Conservation (phyloP, 2,888 invertebrate species). For the Sinodicranocentrus sp. region DNA sequence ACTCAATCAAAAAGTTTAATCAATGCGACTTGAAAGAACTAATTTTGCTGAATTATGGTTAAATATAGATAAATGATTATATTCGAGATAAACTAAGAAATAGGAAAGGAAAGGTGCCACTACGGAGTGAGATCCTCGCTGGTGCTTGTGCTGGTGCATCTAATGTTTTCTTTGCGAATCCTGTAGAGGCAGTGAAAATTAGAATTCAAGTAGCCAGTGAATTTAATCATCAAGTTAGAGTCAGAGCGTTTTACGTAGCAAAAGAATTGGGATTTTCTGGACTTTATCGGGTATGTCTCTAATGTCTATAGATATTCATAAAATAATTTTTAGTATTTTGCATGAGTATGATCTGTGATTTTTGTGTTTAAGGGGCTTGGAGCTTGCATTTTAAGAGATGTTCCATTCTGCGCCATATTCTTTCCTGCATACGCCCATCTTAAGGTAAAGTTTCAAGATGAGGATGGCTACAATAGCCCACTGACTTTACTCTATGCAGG, state of each 20-base stretch:
- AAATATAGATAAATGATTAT: constrained; percentile 81
- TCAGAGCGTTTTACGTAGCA: constrained; percentile 80
- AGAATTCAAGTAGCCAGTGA: constrained; percentile 82
- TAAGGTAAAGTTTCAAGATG: constrained; percentile 81
- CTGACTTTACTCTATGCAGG: constrained; percentile 79
- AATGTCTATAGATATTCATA: constrained; percentile 11
- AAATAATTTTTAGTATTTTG: no score
- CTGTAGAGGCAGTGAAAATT: constrained; percentile 83
- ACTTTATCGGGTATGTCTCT: constrained; percentile 80
- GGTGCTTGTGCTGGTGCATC: constrained; percentile 80
- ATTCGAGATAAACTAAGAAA: constrained; percentile 80
- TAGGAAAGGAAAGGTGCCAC: constrained; percentile 79
- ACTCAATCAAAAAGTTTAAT: no score
- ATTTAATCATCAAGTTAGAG: constrained; percentile 78
- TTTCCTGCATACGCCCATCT: constrained; percentile 82
- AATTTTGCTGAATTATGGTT: no score
- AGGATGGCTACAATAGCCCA: constrained; percentile 81
- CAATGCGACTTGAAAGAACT: no score
- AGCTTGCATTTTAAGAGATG: constrained; percentile 82
- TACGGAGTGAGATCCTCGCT: constrained; percentile 81
- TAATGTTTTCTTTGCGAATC: constrained; percentile 83
- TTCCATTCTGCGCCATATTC: constrained; percentile 82
- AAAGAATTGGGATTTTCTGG: constrained; percentile 82
- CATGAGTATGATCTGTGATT: not conserved
- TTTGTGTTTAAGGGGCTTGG: constrained; percentile 79